Base-by-base conservation (phyloP, 2,113 vertebrate species). In the Quiscalus mexicanus region DNA sequence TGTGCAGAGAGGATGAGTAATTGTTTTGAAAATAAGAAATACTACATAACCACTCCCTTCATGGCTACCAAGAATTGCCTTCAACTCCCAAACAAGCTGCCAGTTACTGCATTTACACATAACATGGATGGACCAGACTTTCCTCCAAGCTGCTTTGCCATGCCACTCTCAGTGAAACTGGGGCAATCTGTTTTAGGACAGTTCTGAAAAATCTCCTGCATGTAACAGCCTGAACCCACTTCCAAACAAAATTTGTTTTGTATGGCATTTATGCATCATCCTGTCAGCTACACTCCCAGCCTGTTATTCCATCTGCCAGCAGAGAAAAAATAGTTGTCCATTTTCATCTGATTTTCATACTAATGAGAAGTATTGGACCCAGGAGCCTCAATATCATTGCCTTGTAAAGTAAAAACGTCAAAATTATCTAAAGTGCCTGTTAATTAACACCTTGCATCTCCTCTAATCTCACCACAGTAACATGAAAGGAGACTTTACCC, bases 11-110 rank as follows among this genome's bases (percentile, higher is more conserved):
- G 42, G 42, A 53, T 59, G 39, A 70, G 68, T 59, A 70, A 71
- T 70, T 87, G 56, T 63, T 94, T 68, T 23, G 41, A 58, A 96
- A 91, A 96, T 47, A 94, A 9, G 28, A 89, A 84, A 78, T 79
- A 45, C 22, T 19, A 7, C 21, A 20, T 45, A 68, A 82, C 60
- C 33, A 19, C 27, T 71, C 58, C 35, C n/a, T 87, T 81, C 39
- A 55, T 19, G 4, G 1, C 11, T 45, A 90, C n/a, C 68, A 69
- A 71, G 58, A 92, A 71, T 39, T 37, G 35, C 56, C 64, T 78
- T 67, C 47, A 75, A 6, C 33, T 81, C 53, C 33, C 78, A 69
- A 71, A 69, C 28, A 59, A 87, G 27, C 78, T 85, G 53, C 23
- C 65, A 76, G 0, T 50, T 79, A 41, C 55, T 90, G 33, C 78